These are phyloP conservation scores for Brachypterus glaber DNA, from an alignment of 2,888 invertebrate species.

Conservation along the genomic window DNA sequence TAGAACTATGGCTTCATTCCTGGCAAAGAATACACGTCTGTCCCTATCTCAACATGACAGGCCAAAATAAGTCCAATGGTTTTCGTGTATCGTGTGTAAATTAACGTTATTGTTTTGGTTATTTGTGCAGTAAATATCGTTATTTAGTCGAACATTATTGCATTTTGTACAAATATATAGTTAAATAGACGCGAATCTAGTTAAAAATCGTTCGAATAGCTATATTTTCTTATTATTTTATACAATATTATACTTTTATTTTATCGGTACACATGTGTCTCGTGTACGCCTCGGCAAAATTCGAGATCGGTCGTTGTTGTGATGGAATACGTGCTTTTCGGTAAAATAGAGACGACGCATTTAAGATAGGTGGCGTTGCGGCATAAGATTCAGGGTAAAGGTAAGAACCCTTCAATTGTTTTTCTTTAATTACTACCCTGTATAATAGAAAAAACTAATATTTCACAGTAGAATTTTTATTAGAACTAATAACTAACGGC, in stretches of 20 bases:
- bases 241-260: conserved; percentile 33
- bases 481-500: too few species aligned
- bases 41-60: conserved; percentile 38
- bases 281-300: conserved; percentile 30
- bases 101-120: conserved; percentile 20
- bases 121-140: conserved; percentile 20
- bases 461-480: too few species aligned
- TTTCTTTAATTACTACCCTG: too few species aligned
- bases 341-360: conserved; percentile 37
- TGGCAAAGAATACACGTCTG: conserved; percentile 37
- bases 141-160: conserved; percentile 30
- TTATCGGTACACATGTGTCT: conserved; percentile 34
- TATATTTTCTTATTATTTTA: conserved; percentile 26
- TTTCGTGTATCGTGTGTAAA: conserved; percentile 21
- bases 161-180: too few species aligned
- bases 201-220: conserved; percentile 24
- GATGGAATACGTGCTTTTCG: conserved; percentile 42
- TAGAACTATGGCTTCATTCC: conserved; percentile 36
- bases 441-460: too few species aligned
- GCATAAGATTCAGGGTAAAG: conserved; percentile 39
- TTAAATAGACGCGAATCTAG: conserved; percentile 23
- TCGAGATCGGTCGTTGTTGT: conserved; percentile 32
- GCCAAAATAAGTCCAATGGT: conserved; percentile 38
- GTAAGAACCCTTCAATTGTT: conserved; percentile 43
- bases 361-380: conserved; percentile 42